phyloP scores from a whole-genome alignment of 2,888 invertebrate species.

The Parthenolecanium corni region DNA sequence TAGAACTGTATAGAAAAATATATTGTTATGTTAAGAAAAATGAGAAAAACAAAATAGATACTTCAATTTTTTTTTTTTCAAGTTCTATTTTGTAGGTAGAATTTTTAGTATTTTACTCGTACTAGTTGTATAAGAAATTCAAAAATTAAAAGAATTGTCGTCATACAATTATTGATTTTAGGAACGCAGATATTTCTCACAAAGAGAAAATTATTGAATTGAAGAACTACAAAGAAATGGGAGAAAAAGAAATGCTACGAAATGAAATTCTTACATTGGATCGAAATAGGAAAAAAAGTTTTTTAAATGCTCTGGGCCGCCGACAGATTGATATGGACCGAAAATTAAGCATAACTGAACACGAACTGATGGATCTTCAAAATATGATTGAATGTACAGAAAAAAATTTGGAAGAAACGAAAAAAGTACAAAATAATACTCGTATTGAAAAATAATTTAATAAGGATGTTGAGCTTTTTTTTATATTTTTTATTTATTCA shows the following conservation, averaged over 20 bases:
- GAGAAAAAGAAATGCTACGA: conserved; percentile 52
- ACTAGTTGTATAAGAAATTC: no score
- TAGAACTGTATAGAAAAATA: no score
- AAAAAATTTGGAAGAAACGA: not conserved
- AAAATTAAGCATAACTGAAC: conserved; percentile 20
- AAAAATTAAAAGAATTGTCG: no score
- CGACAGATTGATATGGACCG: conserved; percentile 14
- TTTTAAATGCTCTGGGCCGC: conserved; percentile 12
- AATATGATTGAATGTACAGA: conserved; percentile 17
- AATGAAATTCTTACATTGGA: conserved; percentile 48
- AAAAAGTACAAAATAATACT: not conserved
- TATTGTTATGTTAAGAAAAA: no score
- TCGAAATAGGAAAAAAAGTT: conserved; percentile 16
- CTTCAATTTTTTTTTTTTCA: no score
- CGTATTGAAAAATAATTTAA: not conserved
- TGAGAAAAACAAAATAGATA: no score
- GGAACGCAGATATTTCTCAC: conserved; percentile 48
- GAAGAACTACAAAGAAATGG: conserved; percentile 54
- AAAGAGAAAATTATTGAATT: conserved; percentile 47
- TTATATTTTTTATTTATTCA: not conserved
- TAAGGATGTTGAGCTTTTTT: no score
- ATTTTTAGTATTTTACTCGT: no score
- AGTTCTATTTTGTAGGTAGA: no score
- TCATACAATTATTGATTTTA: conserved; percentile 39
- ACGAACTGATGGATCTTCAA: conserved; percentile 23